Base-by-base conservation (phyloP, 2,113 vertebrate genomes). In the Rana temporaria region DNA sequence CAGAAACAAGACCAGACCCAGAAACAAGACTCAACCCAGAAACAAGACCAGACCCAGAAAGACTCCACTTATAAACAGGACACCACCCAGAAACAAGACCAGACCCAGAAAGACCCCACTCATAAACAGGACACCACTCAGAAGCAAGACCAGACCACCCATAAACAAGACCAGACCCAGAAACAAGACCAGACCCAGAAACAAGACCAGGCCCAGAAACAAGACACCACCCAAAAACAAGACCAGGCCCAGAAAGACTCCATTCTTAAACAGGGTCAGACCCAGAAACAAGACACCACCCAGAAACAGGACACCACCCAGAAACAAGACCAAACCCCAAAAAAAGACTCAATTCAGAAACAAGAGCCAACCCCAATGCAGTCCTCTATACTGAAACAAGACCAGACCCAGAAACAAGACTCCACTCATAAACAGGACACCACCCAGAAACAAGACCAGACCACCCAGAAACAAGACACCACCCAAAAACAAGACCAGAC, bases 391-490 rank as follows among this genome's bases (percentile, higher is more conserved):
- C n/a, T n/a, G n/a, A n/a, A n/a, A n/a, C n/a, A n/a, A n/a, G n/a
- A n/a, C n/a, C n/a, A n/a, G n/a, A n/a, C n/a, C n/a, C n/a, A 64
- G 22, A 52, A 64, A 26, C n/a, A 55, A 48, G 74, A 77, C 16
- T 3, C 16, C 32, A 22, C 48, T 1, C 38, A 16, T 11, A 77
- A 64, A 12, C 16, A 56, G 59, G 71, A 73, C 2, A 3, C 16
- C 0, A 62, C 34, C 6, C 32, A 76, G 3, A 30, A 30, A 1
- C 26, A 30, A 30, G 26, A 30, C 26, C 38, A 52, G 64, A 30
- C 26, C n/a, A n/a, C n/a, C n/a, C n/a, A n/a, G 12, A 48, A 42
- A 48, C 6, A 76, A 42, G 59, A 63, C 1, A 17, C n/a, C 5
- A n/a, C n/a, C 1, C n/a, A n/a, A 5, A 48, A 42, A 48, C 6